These are phyloP conservation scores for Paracanthobrama guichenoti DNA, from an alignment of 2,113 vertebrate genomes.

Conservation along the genomic window DNA sequence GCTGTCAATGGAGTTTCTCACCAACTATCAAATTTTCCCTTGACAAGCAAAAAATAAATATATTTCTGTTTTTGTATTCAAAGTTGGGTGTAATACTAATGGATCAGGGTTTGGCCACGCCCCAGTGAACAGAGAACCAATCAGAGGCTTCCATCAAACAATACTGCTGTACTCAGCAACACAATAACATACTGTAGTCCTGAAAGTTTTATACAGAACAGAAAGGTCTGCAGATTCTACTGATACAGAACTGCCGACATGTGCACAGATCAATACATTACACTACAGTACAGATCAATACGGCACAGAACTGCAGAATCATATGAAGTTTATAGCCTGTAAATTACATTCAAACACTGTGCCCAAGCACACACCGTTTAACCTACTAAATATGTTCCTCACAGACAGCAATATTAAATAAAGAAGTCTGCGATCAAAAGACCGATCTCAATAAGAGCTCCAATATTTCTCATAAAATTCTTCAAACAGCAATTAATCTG, in stretches of 20 bases:
- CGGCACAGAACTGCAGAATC: background rate
- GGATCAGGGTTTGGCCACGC: background rate
- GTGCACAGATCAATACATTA: background rate
- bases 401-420: background rate
- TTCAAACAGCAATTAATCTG: background rate
- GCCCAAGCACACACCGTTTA: background rate
- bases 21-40: background rate
- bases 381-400: background rate
- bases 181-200: background rate
- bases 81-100: background rate
- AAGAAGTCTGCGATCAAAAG: background rate
- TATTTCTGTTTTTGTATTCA: background rate
- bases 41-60: background rate
- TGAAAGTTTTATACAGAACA: background rate
- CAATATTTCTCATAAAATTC: too few relatives aligned
- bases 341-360: constrained; percentile 11
- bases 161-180: constrained; percentile 1
- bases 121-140: background rate
- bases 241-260: background rate
- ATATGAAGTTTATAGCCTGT: background rate
- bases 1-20: background rate
- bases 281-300: constrained; percentile 17
- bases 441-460: background rate
- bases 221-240: background rate
- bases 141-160: background rate